Conservation (phyloP, 2,113 vertebrate species). For the Bos taurus region ARS-UCD2.0 NC_037328.1:96249001-96249500, state of each 20-base stretch:
- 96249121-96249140: not conserved
- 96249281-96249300: slow-evolving; percentile 23
- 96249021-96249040: not conserved
- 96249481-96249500: not conserved
- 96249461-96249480: not conserved
- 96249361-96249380: not conserved
- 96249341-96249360: slow-evolving; percentile 20
- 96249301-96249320: slow-evolving; percentile 22
- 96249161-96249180: not conserved
- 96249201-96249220: not conserved
- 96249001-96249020: not conserved
- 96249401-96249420: not conserved
- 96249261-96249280: not conserved
- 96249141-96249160: not conserved
- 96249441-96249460: not conserved
- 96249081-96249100: not conserved
- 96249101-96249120: not conserved
- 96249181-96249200: not conserved
- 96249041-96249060: not conserved
- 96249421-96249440: not conserved
- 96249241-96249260: slow-evolving; percentile 29
- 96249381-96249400: not conserved
- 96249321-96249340: not conserved
- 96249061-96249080: not conserved
- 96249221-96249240: slow-evolving; percentile 42